phyloP scores from a whole-genome alignment of 2,888 invertebrate species.

The Fragum whitleyi region DNA sequence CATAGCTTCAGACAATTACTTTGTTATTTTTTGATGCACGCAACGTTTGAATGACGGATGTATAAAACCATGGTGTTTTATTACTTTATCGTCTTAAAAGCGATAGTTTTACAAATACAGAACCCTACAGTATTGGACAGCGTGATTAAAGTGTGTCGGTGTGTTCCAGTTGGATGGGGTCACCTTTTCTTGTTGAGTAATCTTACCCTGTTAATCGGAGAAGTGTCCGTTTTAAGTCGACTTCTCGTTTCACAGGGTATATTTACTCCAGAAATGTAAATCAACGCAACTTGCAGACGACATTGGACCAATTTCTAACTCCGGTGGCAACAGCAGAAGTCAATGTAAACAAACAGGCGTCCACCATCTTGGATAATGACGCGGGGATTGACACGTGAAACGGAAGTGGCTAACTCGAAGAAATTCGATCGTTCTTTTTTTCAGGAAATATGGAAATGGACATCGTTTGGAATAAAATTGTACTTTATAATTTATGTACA shows the following conservation, averaged over 20 bases:
- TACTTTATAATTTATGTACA: neutral
- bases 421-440: slow-evolving; percentile 4
- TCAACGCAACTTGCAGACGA: slow-evolving; percentile 38
- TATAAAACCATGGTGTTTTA: neutral
- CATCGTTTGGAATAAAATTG: neutral
- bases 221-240: slow-evolving; percentile 67
- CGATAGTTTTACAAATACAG: neutral
- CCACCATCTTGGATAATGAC: slow-evolving; percentile 34
- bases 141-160: neutral
- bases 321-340: neutral
- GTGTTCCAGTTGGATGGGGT: neutral
- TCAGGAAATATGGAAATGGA: neutral
- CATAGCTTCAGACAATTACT: too few relatives aligned
- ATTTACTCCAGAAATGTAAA: slow-evolving; percentile 63
- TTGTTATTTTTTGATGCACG: neutral
- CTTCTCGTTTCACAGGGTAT: slow-evolving; percentile 83
- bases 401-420: slow-evolving; percentile 15
- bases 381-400: slow-evolving; percentile 10
- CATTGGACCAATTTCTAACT: neutral
- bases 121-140: neutral
- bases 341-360: slow-evolving; percentile 18
- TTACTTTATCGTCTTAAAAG: neutral
- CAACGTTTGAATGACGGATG: neutral
- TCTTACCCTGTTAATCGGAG: slow-evolving; percentile 83
- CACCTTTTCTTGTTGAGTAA: slow-evolving; percentile 52